These are phyloP conservation scores for Reticulitermes lucifugus DNA, from an alignment of 2,888 invertebrate genomes.

Conservation along the genomic window DNA sequence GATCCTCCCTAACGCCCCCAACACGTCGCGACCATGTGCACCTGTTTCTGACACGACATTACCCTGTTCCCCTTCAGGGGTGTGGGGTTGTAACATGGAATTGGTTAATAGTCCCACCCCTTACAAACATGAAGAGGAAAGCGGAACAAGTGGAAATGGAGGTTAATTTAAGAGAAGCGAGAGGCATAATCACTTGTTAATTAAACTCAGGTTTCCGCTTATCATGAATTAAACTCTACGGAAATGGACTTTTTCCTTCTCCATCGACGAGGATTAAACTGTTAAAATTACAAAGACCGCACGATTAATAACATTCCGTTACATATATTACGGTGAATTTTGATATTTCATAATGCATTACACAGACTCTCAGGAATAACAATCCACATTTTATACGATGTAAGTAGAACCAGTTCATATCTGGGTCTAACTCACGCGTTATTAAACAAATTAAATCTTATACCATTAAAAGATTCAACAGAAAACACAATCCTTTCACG, in stretches of 20 bases:
- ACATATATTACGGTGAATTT: too few relatives aligned
- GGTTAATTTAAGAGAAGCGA: not conserved
- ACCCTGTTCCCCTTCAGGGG: not conserved
- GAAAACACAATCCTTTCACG: too few relatives aligned
- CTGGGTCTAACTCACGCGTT: too few relatives aligned
- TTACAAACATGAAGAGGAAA: not conserved
- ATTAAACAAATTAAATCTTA: too few relatives aligned
- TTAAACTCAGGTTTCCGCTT: slow-evolving; percentile 15
- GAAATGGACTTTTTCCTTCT: not conserved
- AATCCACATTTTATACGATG: too few relatives aligned
- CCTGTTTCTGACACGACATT: slow-evolving; percentile 34
- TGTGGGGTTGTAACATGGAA: not conserved
- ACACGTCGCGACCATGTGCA: slow-evolving; percentile 31
- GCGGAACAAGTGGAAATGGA: not conserved
- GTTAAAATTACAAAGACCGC: not conserved
- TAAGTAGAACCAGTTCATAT: too few relatives aligned
- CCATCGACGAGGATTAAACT: not conserved
- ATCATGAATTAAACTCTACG: not conserved
- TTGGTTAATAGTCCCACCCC: slow-evolving; percentile 24
- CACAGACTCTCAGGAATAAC: too few relatives aligned
- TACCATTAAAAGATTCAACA: too few relatives aligned
- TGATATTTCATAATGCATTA: too few relatives aligned
- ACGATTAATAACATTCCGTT: too few relatives aligned
- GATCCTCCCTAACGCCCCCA: not conserved
- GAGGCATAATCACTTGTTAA: slow-evolving; percentile 12